These are phyloP conservation scores for Cartodere bifasciata DNA, from an alignment of 2,888 invertebrate species.

Conservation along the genomic window DNA sequence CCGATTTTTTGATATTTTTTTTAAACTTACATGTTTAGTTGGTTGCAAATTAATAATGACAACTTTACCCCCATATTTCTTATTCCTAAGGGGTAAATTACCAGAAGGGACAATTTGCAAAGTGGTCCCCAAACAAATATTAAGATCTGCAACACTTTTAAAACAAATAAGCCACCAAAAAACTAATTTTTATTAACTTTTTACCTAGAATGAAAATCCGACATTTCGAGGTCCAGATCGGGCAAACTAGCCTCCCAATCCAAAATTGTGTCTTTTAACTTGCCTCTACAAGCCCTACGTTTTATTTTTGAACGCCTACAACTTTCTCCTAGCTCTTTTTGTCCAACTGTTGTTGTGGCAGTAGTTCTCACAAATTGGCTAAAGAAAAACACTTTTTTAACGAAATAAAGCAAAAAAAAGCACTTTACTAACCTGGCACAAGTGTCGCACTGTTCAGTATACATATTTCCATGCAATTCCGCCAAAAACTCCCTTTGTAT, in stretches of 20 bases:
- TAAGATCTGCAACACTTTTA: slow-evolving; percentile 80
- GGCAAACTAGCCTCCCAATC: slow-evolving; percentile 98
- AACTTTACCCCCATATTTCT: slow-evolving; percentile 75
- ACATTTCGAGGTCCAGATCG: slow-evolving; percentile 67
- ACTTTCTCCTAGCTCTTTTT: slow-evolving; percentile 52
- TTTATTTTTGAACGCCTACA: slow-evolving; percentile 50
- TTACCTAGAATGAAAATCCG: slow-evolving; percentile 78
- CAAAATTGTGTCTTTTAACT: slow-evolving; percentile 78
- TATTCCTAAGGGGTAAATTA: slow-evolving; percentile 74
- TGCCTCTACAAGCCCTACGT: slow-evolving; percentile 73
- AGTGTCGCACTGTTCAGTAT: slow-evolving; percentile 81
- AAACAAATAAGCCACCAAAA: slow-evolving; percentile 12
- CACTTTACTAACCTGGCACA: slow-evolving; percentile 57
- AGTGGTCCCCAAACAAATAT: slow-evolving; percentile 92
- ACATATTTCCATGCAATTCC: slow-evolving; percentile 98
- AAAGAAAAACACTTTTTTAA: slow-evolving; percentile 12
- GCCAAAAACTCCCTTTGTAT: slow-evolving; percentile 66
- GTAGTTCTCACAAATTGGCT: slow-evolving; percentile 69
- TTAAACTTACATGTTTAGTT: slow-evolving; percentile 79
- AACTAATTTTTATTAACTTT: slow-evolving; percentile 6
- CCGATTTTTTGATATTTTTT: slow-evolving; percentile 1
- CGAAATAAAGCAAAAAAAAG: slow-evolving; percentile 4
- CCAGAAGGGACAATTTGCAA: slow-evolving; percentile 96
- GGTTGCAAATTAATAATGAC: slow-evolving; percentile 93
- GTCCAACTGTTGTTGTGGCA: slow-evolving; percentile 73